These are phyloP conservation scores for Chlorops oryzae DNA, from an alignment of 1,140 invertebrate genomes.

Conservation along the genomic window DNA sequence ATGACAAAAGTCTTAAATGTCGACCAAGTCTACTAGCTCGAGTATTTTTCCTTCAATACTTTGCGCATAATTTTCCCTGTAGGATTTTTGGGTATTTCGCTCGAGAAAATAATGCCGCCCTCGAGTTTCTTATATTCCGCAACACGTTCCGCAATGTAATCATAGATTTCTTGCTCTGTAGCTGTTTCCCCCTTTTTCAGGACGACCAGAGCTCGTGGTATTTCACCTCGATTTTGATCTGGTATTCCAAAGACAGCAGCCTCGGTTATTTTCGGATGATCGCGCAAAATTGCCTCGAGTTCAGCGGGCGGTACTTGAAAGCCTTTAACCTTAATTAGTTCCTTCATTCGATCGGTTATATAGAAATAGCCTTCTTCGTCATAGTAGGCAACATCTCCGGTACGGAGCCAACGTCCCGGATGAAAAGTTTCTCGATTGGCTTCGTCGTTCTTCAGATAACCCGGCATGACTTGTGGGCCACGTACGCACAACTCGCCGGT, in stretches of 20 bases:
- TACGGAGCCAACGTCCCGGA: conserved; percentile 70
- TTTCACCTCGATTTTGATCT: conserved; percentile 65
- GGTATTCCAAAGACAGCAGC: conserved; percentile 79
- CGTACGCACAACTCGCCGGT: conserved; percentile 63
- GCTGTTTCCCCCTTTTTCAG: conserved; percentile 44
- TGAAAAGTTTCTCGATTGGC: conserved; percentile 66
- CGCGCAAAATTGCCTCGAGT: conserved; percentile 71
- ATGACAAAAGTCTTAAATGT: no score
- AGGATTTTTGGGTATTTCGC: conserved; percentile 65
- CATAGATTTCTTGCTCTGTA: conserved; percentile 51
- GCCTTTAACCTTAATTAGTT: conserved; percentile 76
- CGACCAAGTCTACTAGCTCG: conserved; percentile 31
- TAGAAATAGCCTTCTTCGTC: conserved; percentile 67
- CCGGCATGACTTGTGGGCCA: conserved; percentile 67
- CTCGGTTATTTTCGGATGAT: conserved; percentile 68
- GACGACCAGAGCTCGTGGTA: conserved; percentile 67
- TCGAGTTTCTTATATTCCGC: conserved; percentile 61
- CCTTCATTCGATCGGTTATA: conserved; percentile 79
- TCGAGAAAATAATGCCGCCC: conserved; percentile 61
- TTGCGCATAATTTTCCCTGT: conserved; percentile 70
- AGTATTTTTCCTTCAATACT: conserved; percentile 50
- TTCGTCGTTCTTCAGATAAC: conserved; percentile 70
- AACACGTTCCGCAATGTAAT: conserved; percentile 58
- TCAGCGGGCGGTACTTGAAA: conserved; percentile 83
- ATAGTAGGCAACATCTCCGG: conserved; percentile 75